Percentiles rank a stretch among this genome's conserved stretches.
These are phyloP conservation scores for Nudaria mundana DNA, from an alignment of 2,888 invertebrate species.

Conservation along the genomic window DNA sequence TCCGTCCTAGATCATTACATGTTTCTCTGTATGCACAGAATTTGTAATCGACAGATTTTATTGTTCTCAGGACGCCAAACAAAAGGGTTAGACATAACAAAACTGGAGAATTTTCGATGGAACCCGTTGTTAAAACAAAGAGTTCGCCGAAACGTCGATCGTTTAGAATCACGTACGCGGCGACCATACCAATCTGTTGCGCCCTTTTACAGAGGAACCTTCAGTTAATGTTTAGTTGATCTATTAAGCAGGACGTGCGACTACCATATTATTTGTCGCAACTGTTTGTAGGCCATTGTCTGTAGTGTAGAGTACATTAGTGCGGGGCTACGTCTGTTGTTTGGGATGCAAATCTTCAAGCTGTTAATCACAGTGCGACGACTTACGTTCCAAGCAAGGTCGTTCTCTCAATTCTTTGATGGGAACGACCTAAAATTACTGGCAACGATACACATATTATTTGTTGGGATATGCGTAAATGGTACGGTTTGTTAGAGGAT, in stretches of 20 bases:
- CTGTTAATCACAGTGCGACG: slow-evolving; percentile 7
- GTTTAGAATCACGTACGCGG: slow-evolving; percentile 42
- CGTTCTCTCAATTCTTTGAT: slow-evolving; percentile 43
- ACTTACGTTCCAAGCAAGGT: slow-evolving; percentile 45
- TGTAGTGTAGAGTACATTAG: too few relatives aligned
- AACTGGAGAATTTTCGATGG: slow-evolving; percentile 45
- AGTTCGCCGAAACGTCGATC: slow-evolving; percentile 43
- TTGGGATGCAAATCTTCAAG: slow-evolving; percentile 38
- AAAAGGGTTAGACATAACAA: slow-evolving; percentile 52
- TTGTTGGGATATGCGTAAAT: slow-evolving; percentile 38
- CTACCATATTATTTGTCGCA: slow-evolving; percentile 38
- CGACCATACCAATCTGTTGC: slow-evolving; percentile 30
- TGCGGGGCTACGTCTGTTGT: slow-evolving; percentile 42
- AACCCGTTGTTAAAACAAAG: slow-evolving; percentile 48
- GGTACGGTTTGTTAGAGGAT: slow-evolving; percentile 37
- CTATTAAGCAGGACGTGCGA: slow-evolving; percentile 36
- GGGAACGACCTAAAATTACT: slow-evolving; percentile 73
- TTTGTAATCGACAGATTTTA: slow-evolving; percentile 32
- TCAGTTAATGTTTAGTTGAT: slow-evolving; percentile 41
- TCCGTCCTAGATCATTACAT: slow-evolving; percentile 23
- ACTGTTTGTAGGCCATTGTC: slow-evolving; percentile 43
- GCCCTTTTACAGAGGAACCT: slow-evolving; percentile 54
- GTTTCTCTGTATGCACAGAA: slow-evolving; percentile 31
- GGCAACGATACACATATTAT: slow-evolving; percentile 45
- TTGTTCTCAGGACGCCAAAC: slow-evolving; percentile 34